Percentiles rank a stretch among this genome's conserved stretches.
Evolutionary conservation across 2,888 invertebrate species (phyloP).

Genomic region (Drosophila neotestacea): DNA sequence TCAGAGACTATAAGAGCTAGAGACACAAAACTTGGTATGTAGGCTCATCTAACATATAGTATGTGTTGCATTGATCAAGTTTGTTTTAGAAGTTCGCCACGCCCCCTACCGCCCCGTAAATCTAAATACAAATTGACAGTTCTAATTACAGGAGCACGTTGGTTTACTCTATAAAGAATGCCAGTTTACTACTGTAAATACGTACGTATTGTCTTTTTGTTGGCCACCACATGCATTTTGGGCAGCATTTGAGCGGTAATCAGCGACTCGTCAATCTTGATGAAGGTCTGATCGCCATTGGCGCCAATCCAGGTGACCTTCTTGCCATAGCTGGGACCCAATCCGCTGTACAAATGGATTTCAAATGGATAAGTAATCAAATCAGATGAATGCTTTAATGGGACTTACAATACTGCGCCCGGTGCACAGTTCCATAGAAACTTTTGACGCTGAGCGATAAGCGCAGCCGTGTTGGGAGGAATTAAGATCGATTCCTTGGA

Average conservation of each 20-base stretch:
- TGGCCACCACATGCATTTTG: slow-evolving; percentile 95
- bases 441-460: slow-evolving; percentile 83
- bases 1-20: too few relatives aligned
- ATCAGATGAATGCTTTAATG: neutral
- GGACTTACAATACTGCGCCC: slow-evolving; percentile 84
- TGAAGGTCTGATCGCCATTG: slow-evolving; percentile 97
- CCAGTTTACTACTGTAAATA: too few relatives aligned
- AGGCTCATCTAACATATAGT: too few relatives aligned
- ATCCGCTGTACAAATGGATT: slow-evolving; percentile 83
- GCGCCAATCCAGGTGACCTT: slow-evolving; percentile 97
- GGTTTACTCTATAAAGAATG: too few relatives aligned
- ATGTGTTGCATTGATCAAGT: too few relatives aligned
- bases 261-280: slow-evolving; percentile 96
- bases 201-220: slow-evolving; percentile 93
- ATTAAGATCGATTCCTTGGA: slow-evolving; percentile 73
- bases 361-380: too few relatives aligned
- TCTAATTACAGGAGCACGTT: too few relatives aligned
- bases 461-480: slow-evolving; percentile 65
- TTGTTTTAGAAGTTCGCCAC: too few relatives aligned
- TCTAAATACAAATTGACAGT: too few relatives aligned
- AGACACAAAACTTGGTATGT: too few relatives aligned
- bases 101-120: too few relatives aligned
- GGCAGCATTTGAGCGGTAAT: slow-evolving; percentile 95
- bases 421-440: slow-evolving; percentile 85
- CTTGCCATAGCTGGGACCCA: slow-evolving; percentile 93